Evolutionary conservation across 2,797 vertebrate genomes (phyloP).

Genomic region (Peromyscus melanophrys): DNA sequence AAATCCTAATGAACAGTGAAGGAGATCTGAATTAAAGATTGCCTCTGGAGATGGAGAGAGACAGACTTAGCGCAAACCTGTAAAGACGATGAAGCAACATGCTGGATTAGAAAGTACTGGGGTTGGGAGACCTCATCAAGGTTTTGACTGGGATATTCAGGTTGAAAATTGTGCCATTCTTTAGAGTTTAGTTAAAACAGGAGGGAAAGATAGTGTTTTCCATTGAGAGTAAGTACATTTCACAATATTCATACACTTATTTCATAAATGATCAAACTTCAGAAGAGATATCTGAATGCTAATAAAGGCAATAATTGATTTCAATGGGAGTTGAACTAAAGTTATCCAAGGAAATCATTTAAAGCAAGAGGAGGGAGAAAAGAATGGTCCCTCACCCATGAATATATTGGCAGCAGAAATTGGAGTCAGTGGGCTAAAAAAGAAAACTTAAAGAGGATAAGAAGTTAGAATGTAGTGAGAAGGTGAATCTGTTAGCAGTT

Average conservation of each 20-base stretch:
- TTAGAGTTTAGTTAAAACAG: not conserved
- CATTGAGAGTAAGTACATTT: not conserved
- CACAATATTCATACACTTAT: not conserved
- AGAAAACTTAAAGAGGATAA: not conserved
- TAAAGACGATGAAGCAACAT: not conserved
- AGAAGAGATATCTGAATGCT: not conserved
- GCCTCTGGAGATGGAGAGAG: not conserved
- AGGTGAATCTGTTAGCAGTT: not conserved
- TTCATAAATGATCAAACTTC: conserved; percentile 29
- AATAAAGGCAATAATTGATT: not conserved
- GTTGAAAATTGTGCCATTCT: not conserved
- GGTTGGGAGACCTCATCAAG: not conserved
- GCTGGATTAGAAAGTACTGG: not conserved
- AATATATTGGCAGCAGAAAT: not conserved
- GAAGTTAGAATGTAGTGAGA: too few species aligned
- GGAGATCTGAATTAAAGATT: not conserved
- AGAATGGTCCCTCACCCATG: not conserved
- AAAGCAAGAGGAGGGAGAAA: not conserved
- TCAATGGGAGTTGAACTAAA: not conserved
- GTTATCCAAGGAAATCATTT: not conserved
- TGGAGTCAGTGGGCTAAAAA: not conserved
- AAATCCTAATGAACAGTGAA: not conserved
- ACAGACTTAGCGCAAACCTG: not conserved
- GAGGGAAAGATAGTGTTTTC: not conserved
- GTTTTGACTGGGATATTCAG: not conserved